These are phyloP conservation scores for Tupiocoris notatus DNA, from an alignment of 2,888 invertebrate species.

Conservation along the genomic window DNA sequence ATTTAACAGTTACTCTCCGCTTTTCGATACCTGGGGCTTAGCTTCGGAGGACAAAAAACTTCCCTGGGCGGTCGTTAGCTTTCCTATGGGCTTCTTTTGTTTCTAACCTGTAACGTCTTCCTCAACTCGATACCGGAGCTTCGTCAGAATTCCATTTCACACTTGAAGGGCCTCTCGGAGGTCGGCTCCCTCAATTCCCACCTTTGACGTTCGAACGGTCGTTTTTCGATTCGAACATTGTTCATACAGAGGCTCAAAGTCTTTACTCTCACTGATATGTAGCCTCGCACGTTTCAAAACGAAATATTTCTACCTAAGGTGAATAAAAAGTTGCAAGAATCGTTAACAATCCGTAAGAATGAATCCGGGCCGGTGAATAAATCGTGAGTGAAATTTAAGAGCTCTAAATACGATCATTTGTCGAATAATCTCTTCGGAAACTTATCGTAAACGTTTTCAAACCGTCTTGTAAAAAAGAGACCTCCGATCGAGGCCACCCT, in stretches of 20 bases:
- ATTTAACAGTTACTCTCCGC: too few species aligned
- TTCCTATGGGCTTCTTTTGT: conserved; percentile 29
- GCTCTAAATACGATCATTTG: not conserved
- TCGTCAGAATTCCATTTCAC: conserved; percentile 15
- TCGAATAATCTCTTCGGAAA: not conserved
- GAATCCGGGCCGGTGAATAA: too few species aligned
- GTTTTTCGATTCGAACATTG: too few species aligned
- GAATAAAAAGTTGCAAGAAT: too few species aligned
- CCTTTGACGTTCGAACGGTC: too few species aligned
- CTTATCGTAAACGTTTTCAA: not conserved
- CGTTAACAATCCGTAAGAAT: too few species aligned
- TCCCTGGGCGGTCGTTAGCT: conserved; percentile 5
- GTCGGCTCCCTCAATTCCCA: not conserved
- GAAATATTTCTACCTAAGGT: too few species aligned
- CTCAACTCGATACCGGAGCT: not conserved
- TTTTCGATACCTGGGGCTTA: too few species aligned
- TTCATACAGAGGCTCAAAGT: too few species aligned
- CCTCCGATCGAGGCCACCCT: not conserved
- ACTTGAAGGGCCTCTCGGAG: not conserved
- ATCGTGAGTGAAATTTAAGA: too few species aligned
- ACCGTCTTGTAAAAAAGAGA: not conserved
- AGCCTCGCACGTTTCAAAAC: too few species aligned
- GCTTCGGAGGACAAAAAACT: not conserved
- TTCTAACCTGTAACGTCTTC: conserved; percentile 20
- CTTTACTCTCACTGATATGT: too few species aligned